phyloP scores from a whole-genome alignment of 2,113 vertebrate species.

The Burhinus bistriatus region DNA sequence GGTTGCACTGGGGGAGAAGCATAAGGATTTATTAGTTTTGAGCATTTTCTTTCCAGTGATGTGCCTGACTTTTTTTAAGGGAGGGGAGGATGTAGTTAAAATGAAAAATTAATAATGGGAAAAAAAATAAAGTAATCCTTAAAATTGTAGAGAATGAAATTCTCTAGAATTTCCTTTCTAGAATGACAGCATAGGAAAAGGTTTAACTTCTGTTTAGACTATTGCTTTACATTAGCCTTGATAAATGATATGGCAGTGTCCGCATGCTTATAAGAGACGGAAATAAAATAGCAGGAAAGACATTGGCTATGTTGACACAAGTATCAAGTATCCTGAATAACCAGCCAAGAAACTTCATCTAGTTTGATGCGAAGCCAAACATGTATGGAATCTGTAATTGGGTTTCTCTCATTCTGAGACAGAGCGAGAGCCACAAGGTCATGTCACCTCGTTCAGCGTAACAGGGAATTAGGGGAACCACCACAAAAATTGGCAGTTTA shows the following conservation, averaged over 20 bases:
- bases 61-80: neutral
- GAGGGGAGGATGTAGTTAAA: neutral
- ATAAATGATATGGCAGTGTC: neutral
- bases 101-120: neutral
- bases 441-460: rapidly evolving
- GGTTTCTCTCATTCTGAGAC: neutral
- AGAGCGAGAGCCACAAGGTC: neutral
- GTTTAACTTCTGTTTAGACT: neutral
- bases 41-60: neutral
- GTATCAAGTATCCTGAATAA: neutral
- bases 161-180: neutral
- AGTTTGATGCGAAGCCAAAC: neutral
- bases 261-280: neutral
- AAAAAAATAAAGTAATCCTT: neutral
- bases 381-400: neutral
- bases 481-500: rapidly evolving
- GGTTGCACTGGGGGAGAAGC: neutral
- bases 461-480: neutral
- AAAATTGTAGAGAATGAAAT: neutral
- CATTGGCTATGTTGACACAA: neutral
- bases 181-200: neutral
- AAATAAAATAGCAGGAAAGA: neutral
- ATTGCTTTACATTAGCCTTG: neutral
- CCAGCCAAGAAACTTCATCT: neutral
- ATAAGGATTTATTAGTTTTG: neutral